Evolutionary conservation across 2,113 vertebrate genomes (phyloP), one percentile per base, ranked within the genome.

Genomic region (Semnornis frantzii): DNA sequence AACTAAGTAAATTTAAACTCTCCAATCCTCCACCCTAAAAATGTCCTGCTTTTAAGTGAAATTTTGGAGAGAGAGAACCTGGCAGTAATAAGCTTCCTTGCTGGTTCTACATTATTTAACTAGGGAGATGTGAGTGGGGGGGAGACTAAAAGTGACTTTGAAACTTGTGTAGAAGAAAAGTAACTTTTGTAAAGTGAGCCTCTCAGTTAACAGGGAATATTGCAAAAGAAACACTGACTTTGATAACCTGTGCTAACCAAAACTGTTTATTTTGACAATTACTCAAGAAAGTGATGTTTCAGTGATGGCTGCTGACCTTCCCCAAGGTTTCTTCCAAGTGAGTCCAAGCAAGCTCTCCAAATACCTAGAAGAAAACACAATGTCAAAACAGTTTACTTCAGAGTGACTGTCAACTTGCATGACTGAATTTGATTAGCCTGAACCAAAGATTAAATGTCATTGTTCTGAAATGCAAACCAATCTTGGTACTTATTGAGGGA

Each of bases 251-350:
- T 64, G 64, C 25, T 87, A 82, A 33, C 6, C 37, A 85, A 89
- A 91, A 91, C 50, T 82, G 82, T 93, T 93, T 92, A 76, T 87
- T 93, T 92, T 95, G 92, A 92, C 69, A 94, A 71, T 60, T 60
- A 64, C n/a, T 92, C 87, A 74, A 80, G 72, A 87, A 91, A 93
- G 48, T 91, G 85, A 93, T 92, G 64, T 57, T 92, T 94, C 92
- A 96, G 82, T 60, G 52, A n/a, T 83, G 82, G 80, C 91, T 96
- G 48, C 42, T 92, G 89, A 93, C 79, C 84, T 92, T 89, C 64
- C 28, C 85, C 84, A 92, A 91, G 87, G 87, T 85, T 96, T 92
- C 68, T 68, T 82, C 55, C 57, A 92, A 91, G 60, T 33, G 33
- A 96, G 37, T 57, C 64, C 57, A 69, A 93, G 65, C 21, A 84